Percentiles rank a stretch among this genome's conserved stretches.
phyloP scores from a whole-genome alignment of 2,797 vertebrate species.

The Anabas testudineus region DNA sequence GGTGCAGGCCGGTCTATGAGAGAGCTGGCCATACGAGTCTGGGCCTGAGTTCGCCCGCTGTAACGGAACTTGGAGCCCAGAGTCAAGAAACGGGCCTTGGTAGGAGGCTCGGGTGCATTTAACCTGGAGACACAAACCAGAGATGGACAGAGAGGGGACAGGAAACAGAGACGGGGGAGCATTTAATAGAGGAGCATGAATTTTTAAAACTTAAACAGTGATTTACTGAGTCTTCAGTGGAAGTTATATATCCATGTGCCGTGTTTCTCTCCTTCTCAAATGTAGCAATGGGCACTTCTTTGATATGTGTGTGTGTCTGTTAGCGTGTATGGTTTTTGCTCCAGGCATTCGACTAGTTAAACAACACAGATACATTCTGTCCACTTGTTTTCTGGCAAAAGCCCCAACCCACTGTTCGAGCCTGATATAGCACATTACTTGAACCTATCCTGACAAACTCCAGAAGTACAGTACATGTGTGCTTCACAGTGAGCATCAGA shows the following conservation, averaged over 20 bases:
- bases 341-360: slow-evolving; percentile 2
- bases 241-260: slow-evolving; percentile 13
- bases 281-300: slow-evolving; percentile 13
- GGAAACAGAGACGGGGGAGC: not conserved
- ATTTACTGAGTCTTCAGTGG: slow-evolving; percentile 3
- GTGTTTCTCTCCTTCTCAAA: slow-evolving; percentile 28
- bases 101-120: slow-evolving; percentile 91
- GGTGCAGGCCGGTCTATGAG: slow-evolving; percentile 96
- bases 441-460: no score
- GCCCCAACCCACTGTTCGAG: slow-evolving; percentile 1
- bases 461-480: not conserved
- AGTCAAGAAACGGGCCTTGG: slow-evolving; percentile 93
- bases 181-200: not conserved
- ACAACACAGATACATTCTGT: slow-evolving; percentile 19
- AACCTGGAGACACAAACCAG: slow-evolving; percentile 80
- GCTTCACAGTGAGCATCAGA: not conserved
- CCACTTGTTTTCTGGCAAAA: slow-evolving; percentile 10
- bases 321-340: slow-evolving; percentile 6
- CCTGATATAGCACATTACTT: not conserved
- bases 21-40: slow-evolving; percentile 92
- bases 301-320: slow-evolving; percentile 8
- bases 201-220: not conserved
- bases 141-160: not conserved
- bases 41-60: slow-evolving; percentile 95
- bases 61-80: slow-evolving; percentile 98